Base-by-base conservation (phyloP, 37 sponge, comb jelly and placozoan species). In the Halisarca cf. caerulea region DNA sequence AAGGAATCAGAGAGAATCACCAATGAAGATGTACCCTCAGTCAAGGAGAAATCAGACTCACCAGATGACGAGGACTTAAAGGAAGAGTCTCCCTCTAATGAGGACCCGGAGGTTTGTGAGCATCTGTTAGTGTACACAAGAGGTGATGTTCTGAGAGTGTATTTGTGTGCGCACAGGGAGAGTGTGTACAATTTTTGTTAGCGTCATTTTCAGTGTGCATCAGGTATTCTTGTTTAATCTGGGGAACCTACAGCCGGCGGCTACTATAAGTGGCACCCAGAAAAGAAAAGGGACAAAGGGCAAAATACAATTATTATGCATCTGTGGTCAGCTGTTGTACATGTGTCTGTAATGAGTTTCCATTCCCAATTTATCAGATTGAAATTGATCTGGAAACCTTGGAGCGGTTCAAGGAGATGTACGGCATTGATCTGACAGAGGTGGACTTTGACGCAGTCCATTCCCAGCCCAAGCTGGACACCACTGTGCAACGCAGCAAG, bases 401-500 rank as follows among this genome's bases (percentile, higher is more conserved):
- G 41, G 36, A 74, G 38, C 20, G 25, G 77, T 74, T 74, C 45
- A 74, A 74, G 11, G 77, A 74, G 45, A n/a, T 40, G 23, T 74
- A 40, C 36, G 77, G 77, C 42, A 74, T 74, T 36, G 77, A 74
- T 25, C 44, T 74, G 77, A 38, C 44, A 1, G 77, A 74, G 42
- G 21, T 74, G 21, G 77, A 74, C 45, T 25, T 74, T 2, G 77
- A 74, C 24, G 77, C 21, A 25, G 77, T 74, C 44, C 43, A 74
- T 42, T 33, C 77, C 3, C 83, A 44, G 18, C 77, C 84, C 39
- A 39, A 85, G 39, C 84, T 92, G 37, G 92, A 92, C 72, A 69
- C 39, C 42, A 58, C 86, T 20, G 83, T 89, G 2, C 92, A 88
- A 80, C 77, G 79, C 41, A 78, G 88, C 54, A 86, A 69, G 37